phyloP scores from a whole-genome alignment of 2,888 invertebrate genomes.

The Lithophane semibrunnea region DNA sequence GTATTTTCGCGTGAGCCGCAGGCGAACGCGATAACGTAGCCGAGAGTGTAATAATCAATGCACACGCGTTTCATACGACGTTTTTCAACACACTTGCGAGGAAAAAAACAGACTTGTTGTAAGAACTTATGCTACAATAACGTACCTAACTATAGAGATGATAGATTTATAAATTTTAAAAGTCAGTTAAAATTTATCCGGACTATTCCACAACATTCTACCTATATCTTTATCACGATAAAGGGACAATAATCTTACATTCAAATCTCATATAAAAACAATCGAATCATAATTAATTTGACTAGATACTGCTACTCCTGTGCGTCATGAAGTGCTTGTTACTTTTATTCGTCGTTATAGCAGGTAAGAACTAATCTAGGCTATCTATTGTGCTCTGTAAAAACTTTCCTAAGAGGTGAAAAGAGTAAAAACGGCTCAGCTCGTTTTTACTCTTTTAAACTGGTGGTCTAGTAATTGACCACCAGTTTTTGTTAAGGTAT shows the following conservation, averaged over 20 bases:
- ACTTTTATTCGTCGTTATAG: conserved; percentile 40
- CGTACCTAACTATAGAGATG: too few relatives aligned
- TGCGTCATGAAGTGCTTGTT: conserved; percentile 51
- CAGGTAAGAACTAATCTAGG: conserved; percentile 35
- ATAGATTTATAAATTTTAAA: too few relatives aligned
- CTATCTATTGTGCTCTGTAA: background rate
- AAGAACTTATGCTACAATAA: too few relatives aligned
- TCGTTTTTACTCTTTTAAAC: too few relatives aligned
- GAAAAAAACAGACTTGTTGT: too few relatives aligned
- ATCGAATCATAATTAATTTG: conserved; percentile 10
- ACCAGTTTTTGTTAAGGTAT: background rate
- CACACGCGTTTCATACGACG: too few relatives aligned
- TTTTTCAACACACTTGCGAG: too few relatives aligned
- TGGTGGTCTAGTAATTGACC: too few relatives aligned
- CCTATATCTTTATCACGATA: conserved; percentile 4
- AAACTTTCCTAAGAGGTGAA: background rate
- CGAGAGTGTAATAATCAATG: too few relatives aligned
- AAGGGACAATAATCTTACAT: conserved; percentile 29
- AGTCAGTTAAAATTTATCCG: too few relatives aligned
- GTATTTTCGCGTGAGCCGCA: too few relatives aligned
- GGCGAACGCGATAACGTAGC: too few relatives aligned
- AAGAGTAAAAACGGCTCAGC: background rate
- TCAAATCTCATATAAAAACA: conserved; percentile 24
- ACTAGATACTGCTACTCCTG: background rate
- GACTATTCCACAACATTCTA: background rate